Base-by-base conservation (phyloP, 2,888 invertebrate genomes). In the Bedellia somnulentella region DNA sequence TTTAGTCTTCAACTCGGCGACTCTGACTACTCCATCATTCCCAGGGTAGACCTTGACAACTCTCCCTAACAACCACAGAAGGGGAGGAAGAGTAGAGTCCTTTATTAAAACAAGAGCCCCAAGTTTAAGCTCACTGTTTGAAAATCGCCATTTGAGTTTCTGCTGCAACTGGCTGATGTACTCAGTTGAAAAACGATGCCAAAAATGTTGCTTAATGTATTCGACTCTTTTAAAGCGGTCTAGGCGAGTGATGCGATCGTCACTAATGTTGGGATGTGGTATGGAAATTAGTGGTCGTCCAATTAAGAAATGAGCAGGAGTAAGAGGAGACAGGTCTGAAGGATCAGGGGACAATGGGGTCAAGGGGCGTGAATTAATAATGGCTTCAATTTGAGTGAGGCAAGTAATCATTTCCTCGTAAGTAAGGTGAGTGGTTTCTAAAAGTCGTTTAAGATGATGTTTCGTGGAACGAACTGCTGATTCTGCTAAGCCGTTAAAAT, bases 401-500 rank as follows among this genome's bases (percentile, higher is more conserved):
- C 24, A 30, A 14, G 29, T 30, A 2, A 24, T 14, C 24, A 23
- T 25, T 16, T 30, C 27, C 15, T 30, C 24, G 18, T 16, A 30
- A 3, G 30, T 30, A 6, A 30, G 15, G 12, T 25, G 26, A 5
- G 27, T 23, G 10, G 17, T 14, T 9, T 6, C 12, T 8, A 33
- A 12, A 10, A n/a, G 17, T 3, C 30, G 30, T 3, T 14, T n/a
- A 12, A 30, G 10, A 11, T 30, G 30, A 14, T 30, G 25, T 25
- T 30, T 30, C 5, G 9, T 12, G 5, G 30, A 25, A 4, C 14
- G 16, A 13, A 25, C 18, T 5, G 18, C 25, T 2, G 25, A 14
- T 23, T 30, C 30, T 35, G 32, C 37, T 1, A 42, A 24, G 2
- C 42, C 43, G 10, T 37, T 38, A 23, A 47, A 47, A 14, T 44